phyloP scores from a whole-genome alignment of 2,113 vertebrate species.

The Orcinus orca region DNA sequence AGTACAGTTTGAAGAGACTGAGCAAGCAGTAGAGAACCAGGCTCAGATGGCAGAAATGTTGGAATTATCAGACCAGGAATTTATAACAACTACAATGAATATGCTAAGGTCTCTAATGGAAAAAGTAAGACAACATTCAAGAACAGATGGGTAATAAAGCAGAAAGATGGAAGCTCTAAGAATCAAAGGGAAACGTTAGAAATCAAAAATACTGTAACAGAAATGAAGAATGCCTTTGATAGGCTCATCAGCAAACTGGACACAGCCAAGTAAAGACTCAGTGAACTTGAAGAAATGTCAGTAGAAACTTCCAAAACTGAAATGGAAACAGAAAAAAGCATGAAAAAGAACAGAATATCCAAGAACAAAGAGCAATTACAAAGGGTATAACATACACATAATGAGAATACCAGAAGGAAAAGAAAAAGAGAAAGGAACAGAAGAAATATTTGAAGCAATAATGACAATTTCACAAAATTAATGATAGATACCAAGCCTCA shows the following conservation, averaged over 20 bases:
- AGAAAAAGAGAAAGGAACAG: neutral
- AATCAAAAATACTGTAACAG: neutral
- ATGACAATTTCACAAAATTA: neutral
- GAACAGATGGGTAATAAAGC: neutral
- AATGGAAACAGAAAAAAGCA: neutral
- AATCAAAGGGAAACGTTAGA: neutral
- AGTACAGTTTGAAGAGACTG: neutral
- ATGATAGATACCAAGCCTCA: neutral
- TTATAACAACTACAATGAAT: neutral
- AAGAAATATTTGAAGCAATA: neutral
- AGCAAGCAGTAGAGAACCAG: neutral
- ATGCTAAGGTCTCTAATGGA: neutral
- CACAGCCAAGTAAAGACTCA: neutral
- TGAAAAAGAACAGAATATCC: neutral
- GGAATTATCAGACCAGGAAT: neutral
- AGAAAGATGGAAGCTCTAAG: neutral
- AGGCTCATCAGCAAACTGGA: neutral
- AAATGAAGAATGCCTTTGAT: neutral
- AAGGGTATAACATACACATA: neutral
- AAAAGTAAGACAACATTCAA: neutral
- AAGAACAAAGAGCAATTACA: neutral
- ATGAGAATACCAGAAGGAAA: neutral
- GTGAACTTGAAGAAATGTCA: conserved; percentile 13
- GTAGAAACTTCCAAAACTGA: neutral
- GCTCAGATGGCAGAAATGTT: neutral